These are phyloP conservation scores for Tachysurus fulvidraco DNA, from an alignment of 2,113 vertebrate species.

Conservation along the genomic window DNA sequence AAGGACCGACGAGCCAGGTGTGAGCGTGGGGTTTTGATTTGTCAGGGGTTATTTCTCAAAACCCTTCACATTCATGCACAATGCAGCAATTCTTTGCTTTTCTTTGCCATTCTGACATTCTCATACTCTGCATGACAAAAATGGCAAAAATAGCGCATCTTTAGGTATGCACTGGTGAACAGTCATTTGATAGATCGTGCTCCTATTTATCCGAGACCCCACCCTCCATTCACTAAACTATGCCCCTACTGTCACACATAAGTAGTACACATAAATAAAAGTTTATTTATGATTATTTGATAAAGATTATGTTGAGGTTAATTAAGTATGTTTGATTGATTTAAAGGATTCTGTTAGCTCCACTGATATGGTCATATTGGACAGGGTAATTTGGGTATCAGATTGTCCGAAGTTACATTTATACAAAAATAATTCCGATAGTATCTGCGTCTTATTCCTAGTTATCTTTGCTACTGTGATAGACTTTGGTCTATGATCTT, in stretches of 20 bases:
- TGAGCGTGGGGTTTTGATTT: neutral
- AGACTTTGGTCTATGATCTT: neutral
- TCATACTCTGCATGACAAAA: neutral
- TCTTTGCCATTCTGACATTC: neutral
- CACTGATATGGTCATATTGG: neutral
- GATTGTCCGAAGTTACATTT: neutral
- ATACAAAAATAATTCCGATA: neutral
- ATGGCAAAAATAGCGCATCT: conserved; percentile 18
- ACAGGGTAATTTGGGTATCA: neutral
- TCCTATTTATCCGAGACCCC: neutral
- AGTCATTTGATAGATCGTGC: neutral
- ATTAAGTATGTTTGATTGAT: neutral
- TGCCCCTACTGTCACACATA: neutral
- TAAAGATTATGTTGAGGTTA: neutral
- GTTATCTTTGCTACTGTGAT: neutral
- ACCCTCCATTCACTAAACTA: neutral
- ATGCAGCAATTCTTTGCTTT: neutral
- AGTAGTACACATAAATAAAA: too few species aligned
- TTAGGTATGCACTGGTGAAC: neutral
- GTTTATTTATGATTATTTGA: too few species aligned
- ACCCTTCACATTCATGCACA: neutral
- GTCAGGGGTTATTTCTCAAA: neutral
- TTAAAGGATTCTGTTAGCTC: neutral
- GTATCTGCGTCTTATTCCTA: neutral
- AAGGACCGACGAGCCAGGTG: neutral